Base-by-base conservation (phyloP, 2,797 vertebrate genomes). In the Mormyrus hasselquistii region DNA sequence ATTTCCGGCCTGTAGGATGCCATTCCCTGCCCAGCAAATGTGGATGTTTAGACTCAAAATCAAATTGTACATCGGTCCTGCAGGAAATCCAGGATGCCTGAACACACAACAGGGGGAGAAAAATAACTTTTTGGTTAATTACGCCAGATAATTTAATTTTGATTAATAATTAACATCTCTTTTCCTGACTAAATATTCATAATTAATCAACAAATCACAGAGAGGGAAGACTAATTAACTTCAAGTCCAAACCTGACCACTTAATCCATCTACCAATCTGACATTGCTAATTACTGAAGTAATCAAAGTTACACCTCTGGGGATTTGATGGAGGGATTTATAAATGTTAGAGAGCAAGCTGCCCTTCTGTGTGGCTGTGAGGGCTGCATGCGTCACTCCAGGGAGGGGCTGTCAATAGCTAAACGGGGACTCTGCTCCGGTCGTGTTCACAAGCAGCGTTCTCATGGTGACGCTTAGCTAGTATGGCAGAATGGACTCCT, bases 171-270 rank as follows among this genome's bases (percentile, higher is more conserved):
- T 98, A 99, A 98, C 97, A 96, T 97, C 96, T 97, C 96, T 97
- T 97, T 98, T 97, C 97, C 97, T 97, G 97, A 97, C 97, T 98
- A 98, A 99, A 98, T 99, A 99, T 98, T 97, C 97, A 97, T 99
- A 99, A 99, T 99, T 99, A 99, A 99, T 99, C 98, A 98, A 98
- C 97, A 97, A 97, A 98, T 99, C 98, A 97, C 94, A 90, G 95
- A 79, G 86, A 88, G 96, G 94, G 94, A 95, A 96, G 95, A 97
- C 97, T 99, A 99, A 99, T 99, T 99, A 99, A 97, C 98, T 98
- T 97, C 96, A 97, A 97, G 97, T 97, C 95, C 96, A 97, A 98
- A 98, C 97, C 97, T 98, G 97, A 98, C 98, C 97, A 96, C 97
- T 98, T 98, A 99, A 99, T 98, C 97, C 97, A 96, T 98, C 96